Conservation (phyloP, 2,797 vertebrate species). For the Eidolon dupreanum region DNA sequence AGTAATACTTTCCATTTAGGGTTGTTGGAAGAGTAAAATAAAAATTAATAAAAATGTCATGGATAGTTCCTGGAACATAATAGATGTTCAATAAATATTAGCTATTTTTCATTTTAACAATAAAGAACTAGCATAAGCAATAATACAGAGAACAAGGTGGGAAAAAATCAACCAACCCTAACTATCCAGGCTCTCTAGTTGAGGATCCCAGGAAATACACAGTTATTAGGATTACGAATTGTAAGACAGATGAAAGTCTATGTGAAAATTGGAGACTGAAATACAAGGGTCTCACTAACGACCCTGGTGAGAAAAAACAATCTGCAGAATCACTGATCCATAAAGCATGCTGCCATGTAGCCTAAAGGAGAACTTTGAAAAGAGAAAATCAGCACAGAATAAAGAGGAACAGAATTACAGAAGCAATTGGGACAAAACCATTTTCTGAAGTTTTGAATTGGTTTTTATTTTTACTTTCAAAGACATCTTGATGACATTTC, state of each 20-base stretch:
- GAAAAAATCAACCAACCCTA: background rate
- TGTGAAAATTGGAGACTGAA: constrained; percentile 9
- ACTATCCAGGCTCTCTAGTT: background rate
- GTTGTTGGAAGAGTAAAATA: background rate
- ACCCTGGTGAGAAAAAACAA: constrained; percentile 60
- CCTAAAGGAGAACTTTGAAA: constrained; percentile 51
- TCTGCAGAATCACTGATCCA: constrained; percentile 67
- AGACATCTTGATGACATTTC: background rate
- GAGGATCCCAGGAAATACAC: background rate
- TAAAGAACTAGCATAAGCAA: background rate
- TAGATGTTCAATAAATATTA: constrained; percentile 17
- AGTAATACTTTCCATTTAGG: fast-evolving
- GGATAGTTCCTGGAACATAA: background rate
- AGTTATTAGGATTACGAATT: background rate
- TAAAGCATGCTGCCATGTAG: constrained; percentile 48
- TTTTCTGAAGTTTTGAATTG: constrained; percentile 45
- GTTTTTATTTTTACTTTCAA: constrained; percentile 49
- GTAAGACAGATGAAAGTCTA: constrained; percentile 35
- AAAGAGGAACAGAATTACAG: constrained; percentile 29
- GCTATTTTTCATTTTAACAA: background rate
- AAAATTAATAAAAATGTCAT: background rate
- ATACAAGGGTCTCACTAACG: constrained; percentile 8
- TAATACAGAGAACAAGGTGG: background rate
- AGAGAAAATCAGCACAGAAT: constrained; percentile 43
- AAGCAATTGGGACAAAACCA: constrained; percentile 21